Evolutionary conservation across 2,888 invertebrate species (phyloP), one percentile per base, ranked within the genome.

Genomic region (Agapetus fuscipes): DNA sequence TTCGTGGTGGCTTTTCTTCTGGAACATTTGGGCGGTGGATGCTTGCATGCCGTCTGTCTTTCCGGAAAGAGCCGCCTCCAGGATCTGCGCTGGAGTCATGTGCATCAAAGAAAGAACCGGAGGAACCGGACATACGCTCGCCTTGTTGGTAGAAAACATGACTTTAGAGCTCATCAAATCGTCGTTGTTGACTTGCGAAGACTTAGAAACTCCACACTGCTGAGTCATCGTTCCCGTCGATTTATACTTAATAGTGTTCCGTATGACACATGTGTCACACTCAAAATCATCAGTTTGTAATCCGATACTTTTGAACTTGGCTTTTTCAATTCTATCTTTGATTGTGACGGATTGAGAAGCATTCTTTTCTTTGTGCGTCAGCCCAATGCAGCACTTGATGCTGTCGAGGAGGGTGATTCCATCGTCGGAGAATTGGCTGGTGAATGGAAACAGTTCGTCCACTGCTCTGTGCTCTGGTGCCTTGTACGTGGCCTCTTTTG

Each of bases 61-160:
- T 20, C 9, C 9, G 9, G 20, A 20, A 6, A 20, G 20, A 20
- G 20, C 20, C 5, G 20, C 20, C 4, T 34, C 37, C 3, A 47
- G 34, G 13, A 47, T 43, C 29, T 47, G 43, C 9, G 46, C 46
- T 6, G 46, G 41, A 11, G 46, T 47, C 41, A 47, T 41, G 34
- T 47, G 43, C 37, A 39, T 47, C 11, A 47, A 30, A 10, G 46
- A 46, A 13, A 45, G 33, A 4, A 35, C 34, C 33, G 36, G 30
- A 14, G 29, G 25, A 6, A 17, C 11, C 15, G 38, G 12, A n/a
- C n/a, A n/a, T n/a, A 11, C 12, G 14, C 16, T n/a, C 25, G 33
- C 30, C n/a, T 37, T 30, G 32, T 39, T 39, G 3, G 36, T 17
- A 6, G 39, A 34, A 27, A 45, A 45, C 9, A 37, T 15, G 4